Evolutionary conservation across 2,888 invertebrate species (phyloP).

Genomic region (Matsumyia berberina): DNA sequence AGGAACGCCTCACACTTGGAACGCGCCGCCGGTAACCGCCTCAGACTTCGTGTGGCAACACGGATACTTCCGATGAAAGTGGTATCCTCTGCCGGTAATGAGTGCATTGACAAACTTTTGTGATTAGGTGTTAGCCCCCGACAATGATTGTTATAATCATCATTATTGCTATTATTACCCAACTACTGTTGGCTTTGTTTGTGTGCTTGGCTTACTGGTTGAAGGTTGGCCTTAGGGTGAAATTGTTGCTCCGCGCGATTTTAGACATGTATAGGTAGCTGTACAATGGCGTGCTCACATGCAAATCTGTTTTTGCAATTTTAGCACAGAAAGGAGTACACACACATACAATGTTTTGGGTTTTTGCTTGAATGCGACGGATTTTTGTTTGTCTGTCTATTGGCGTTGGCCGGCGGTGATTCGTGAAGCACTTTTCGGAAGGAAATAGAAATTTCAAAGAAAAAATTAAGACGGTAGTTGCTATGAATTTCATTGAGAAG

Average conservation of each 20-base stretch:
- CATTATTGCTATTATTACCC: slow-evolving; percentile 66
- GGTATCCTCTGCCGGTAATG: slow-evolving; percentile 66
- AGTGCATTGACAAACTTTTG: slow-evolving; percentile 77
- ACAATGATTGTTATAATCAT: slow-evolving; percentile 75
- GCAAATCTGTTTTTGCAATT: slow-evolving; percentile 54
- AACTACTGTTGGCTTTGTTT: slow-evolving; percentile 26
- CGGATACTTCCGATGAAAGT: slow-evolving; percentile 59
- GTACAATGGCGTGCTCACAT: slow-evolving; percentile 48
- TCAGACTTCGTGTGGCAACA: slow-evolving; percentile 49
- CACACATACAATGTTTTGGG: background rate
- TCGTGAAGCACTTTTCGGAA: background rate
- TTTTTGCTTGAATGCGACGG: background rate
- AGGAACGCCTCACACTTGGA: slow-evolving; percentile 62
- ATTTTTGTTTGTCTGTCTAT: background rate
- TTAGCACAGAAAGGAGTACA: slow-evolving; percentile 2
- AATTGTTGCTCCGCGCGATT: slow-evolving; percentile 38
- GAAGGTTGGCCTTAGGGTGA: slow-evolving; percentile 42
- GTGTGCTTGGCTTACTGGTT: slow-evolving; percentile 10
- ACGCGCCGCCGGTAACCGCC: slow-evolving; percentile 31
- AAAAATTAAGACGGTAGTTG: too few relatives aligned
- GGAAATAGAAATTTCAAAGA: background rate
- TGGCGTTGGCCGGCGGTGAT: background rate
- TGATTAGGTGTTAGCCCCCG: slow-evolving; percentile 75
- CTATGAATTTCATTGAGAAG: too few relatives aligned
- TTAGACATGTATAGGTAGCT: background rate